Conservation (phyloP, 2,113 vertebrate species). For the Aramus guarauna region DNA sequence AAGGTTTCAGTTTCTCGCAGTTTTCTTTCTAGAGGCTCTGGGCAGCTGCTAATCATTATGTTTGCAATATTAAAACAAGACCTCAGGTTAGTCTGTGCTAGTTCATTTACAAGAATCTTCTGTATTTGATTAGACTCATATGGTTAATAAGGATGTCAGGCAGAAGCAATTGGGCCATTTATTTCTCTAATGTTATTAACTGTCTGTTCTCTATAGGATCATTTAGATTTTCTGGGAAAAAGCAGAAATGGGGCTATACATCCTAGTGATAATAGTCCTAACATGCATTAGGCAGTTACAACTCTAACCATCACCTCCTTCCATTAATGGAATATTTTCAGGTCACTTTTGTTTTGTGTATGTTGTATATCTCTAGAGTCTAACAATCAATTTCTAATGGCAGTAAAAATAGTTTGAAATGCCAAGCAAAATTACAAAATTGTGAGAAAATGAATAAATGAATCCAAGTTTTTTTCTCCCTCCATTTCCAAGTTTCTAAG, state of each 20-base stretch:
- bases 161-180: not conserved
- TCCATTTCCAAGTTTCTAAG: not conserved
- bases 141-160: constrained; percentile 39
- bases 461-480: not conserved
- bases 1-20: constrained; percentile 15
- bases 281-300: not conserved
- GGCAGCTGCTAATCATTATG: constrained; percentile 71
- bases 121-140: constrained; percentile 72
- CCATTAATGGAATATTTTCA: not conserved
- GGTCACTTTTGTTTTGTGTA: not conserved
- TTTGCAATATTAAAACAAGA: constrained; percentile 66
- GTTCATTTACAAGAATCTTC: constrained; percentile 62
- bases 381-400: not conserved
- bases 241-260: not conserved
- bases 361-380: not conserved
- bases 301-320: not conserved
- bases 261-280: not conserved
- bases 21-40: constrained; percentile 9
- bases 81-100: constrained; percentile 60
- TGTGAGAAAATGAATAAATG: not conserved
- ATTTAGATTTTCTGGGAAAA: not conserved
- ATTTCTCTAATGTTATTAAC: constrained; percentile 4
- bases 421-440: not conserved
- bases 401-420: not conserved
- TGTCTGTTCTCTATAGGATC: not conserved